A percentile compares a stretch with the other conserved stretches of the same genome.
phyloP scores from a whole-genome alignment of 30 jellyfish, hydroid and myxozoan species.

The Cassiopea andromeda region DNA sequence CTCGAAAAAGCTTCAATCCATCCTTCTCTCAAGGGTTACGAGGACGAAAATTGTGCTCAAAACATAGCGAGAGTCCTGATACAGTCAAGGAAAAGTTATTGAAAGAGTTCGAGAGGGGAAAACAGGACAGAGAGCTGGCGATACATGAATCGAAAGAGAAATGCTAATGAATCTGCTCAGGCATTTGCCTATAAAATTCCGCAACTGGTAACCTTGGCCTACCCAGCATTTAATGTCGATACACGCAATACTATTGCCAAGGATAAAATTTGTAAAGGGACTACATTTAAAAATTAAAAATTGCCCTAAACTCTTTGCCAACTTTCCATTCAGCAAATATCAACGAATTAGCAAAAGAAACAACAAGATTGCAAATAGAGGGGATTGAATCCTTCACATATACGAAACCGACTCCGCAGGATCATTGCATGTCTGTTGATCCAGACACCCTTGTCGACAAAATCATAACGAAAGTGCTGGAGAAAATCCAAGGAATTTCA shows the following conservation, averaged over 20 bases:
- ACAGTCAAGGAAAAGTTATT: too few relatives aligned
- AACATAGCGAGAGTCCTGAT: too few relatives aligned
- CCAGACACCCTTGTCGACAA: not conserved
- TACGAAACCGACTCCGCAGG: not conserved
- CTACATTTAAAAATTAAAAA: constrained; percentile 6
- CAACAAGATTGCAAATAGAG: constrained; percentile 32
- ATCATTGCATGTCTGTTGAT: not conserved
- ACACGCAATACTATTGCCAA: constrained; percentile 17
- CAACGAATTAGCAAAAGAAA: not conserved
- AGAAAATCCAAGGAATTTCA: not conserved
- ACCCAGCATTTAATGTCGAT: constrained; percentile 30
- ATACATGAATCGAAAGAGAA: too few relatives aligned
- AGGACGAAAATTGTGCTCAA: too few relatives aligned
- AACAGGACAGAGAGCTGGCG: too few relatives aligned
- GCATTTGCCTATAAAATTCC: constrained; percentile 23
- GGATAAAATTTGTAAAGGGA: constrained; percentile 6
- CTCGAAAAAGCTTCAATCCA: too few relatives aligned
- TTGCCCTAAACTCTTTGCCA: constrained; percentile 43
- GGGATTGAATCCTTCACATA: constrained; percentile 37
- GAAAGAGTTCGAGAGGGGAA: too few relatives aligned
- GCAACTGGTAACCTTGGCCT: constrained; percentile 40
- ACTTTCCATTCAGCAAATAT: not conserved
- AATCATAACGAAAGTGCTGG: not conserved
- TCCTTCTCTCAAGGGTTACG: too few relatives aligned
- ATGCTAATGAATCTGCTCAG: constrained; percentile 6